A percentile compares a stretch with the other conserved stretches of the same genome.
Evolutionary conservation across 2,113 vertebrate genomes (phyloP).

Genomic region (Danionella cerebrum): DNA sequence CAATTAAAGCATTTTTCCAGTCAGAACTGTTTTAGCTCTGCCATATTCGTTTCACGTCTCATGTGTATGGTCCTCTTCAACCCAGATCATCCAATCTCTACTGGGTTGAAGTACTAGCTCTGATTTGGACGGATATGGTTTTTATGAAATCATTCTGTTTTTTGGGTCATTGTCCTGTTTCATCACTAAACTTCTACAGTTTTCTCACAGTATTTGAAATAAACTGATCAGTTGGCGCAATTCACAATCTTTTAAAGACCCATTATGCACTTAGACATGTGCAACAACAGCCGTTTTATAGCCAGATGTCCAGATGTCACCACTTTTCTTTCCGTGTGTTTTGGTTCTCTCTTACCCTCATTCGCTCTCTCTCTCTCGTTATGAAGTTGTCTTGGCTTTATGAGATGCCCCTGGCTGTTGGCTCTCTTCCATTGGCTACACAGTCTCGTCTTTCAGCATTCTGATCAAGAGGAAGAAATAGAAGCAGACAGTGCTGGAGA

Average conservation of each 20-base stretch:
- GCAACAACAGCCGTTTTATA: background rate
- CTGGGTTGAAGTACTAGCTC: no score
- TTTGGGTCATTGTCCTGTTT: no score
- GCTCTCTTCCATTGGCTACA: background rate
- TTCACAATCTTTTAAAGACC: background rate
- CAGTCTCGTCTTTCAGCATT: slow-evolving; percentile 1
- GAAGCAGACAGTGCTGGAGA: background rate
- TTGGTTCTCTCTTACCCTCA: background rate
- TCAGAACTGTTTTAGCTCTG: no score
- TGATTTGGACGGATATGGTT: no score
- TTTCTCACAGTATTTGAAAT: no score
- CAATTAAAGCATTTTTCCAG: no score
- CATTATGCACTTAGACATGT: background rate
- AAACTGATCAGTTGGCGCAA: no score
- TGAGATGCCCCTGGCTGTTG: slow-evolving; percentile 2
- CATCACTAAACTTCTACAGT: no score
- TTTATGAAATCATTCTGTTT: no score
- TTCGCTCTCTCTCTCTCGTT: background rate
- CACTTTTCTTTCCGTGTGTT: background rate
- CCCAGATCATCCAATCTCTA: no score
- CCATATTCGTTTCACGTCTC: no score
- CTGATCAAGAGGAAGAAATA: slow-evolving; percentile 34
- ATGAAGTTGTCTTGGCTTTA: slow-evolving; percentile 5
- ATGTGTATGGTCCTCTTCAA: no score
- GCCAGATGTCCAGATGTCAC: background rate